A percentile compares a stretch with the other conserved stretches of the same genome.
phyloP scores from a whole-genome alignment of 2,888 invertebrate species.

The Perizoma flavofasciatum region DNA sequence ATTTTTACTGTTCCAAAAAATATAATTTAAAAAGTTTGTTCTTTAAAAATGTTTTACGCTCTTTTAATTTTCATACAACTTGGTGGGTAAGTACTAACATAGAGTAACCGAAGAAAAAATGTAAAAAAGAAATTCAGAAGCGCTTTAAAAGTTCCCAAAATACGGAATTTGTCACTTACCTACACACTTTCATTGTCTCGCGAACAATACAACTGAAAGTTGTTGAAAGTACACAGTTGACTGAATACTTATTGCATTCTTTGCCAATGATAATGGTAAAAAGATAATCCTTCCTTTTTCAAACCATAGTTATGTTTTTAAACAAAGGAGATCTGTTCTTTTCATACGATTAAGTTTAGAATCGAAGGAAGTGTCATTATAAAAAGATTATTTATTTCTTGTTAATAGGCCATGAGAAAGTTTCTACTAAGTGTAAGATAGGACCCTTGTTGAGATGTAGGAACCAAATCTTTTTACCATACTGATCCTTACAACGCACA shows the following conservation, averaged over 20 bases:
- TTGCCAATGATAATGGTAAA: slow-evolving; percentile 17
- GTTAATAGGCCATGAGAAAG: slow-evolving; percentile 11
- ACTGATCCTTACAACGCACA: no score
- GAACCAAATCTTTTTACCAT: no score
- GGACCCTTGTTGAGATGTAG: no score
- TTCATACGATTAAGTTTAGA: slow-evolving; percentile 10
- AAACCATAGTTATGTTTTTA: slow-evolving; percentile 14
- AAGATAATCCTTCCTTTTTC: slow-evolving; percentile 25
- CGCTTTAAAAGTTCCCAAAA: background rate
- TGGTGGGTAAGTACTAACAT: no score
- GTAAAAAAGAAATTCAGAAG: background rate
- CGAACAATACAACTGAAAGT: slow-evolving; percentile 18
- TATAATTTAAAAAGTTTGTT: no score
- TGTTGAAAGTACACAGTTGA: slow-evolving; percentile 6
- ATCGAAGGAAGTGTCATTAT: slow-evolving; percentile 21
- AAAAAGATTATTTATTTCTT: slow-evolving; percentile 24
- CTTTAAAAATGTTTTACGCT: no score
- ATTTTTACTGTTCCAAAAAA: no score
- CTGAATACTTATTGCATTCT: slow-evolving; percentile 17
- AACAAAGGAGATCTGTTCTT: slow-evolving; percentile 24
- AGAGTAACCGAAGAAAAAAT: no score
- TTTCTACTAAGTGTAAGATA: background rate
- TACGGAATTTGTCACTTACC: slow-evolving; percentile 11
- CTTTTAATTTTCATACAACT: no score
- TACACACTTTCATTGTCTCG: slow-evolving; percentile 16